Conservation (phyloP, 1,140 invertebrate species). For the Coenobita brevimanus region DNA sequence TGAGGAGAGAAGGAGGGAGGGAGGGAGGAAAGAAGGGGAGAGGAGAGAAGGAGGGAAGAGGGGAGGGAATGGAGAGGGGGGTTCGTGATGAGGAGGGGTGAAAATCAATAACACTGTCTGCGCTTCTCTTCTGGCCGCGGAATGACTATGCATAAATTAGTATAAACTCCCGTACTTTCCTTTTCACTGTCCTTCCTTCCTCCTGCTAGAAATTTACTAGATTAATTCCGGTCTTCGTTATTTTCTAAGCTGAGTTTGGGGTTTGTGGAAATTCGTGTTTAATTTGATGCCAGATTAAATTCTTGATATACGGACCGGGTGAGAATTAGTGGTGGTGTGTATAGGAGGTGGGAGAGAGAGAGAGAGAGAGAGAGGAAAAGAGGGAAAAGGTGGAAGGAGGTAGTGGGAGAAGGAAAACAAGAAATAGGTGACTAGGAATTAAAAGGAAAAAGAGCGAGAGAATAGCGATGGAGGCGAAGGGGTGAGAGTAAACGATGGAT, state of each 20-base stretch:
- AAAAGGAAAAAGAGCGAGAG: background rate
- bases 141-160: constrained; percentile 66
- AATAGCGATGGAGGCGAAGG: background rate
- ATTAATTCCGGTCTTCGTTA: constrained; percentile 35
- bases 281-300: constrained; percentile 33
- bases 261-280: constrained; percentile 4
- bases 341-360: background rate
- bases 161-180: constrained; percentile 62
- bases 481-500: background rate
- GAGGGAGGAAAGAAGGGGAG: background rate
- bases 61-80: constrained; percentile 11
- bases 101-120: constrained; percentile 65
- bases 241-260: too few relatives aligned
- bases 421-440: background rate
- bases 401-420: background rate
- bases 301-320: constrained; percentile 23
- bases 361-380: background rate
- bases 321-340: constrained; percentile 22
- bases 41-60: background rate
- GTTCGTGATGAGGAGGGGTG: constrained; percentile 44
- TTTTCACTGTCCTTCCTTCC: constrained; percentile 3
- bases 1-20: background rate
- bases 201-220: constrained; percentile 29
- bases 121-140: constrained; percentile 57
- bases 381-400: background rate